Base-by-base conservation (phyloP, 2,113 vertebrate species). In the Oxygymnocypris stewartii region DNA sequence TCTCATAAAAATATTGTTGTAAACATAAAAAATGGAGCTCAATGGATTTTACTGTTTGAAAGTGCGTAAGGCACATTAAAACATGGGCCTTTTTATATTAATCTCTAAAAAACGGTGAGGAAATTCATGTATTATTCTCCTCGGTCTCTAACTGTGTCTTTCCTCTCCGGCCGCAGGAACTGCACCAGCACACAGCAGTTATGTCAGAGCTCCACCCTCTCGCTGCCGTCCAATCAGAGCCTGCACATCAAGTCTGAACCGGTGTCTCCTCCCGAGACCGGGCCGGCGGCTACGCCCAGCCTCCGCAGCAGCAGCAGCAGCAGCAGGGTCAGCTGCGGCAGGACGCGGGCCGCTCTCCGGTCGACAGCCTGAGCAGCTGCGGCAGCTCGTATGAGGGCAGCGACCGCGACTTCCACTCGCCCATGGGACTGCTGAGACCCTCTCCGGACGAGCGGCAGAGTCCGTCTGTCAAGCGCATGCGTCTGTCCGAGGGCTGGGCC, bases 191-290 rank as follows among this genome's bases (percentile, higher is more conserved):
- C 95, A 31, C 28, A 31, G 95, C 96, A 97, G 95, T 93, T 99
- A 95, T 98, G 97, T 94, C 97, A 97, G 96, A 98, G 93, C 96
- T 95, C 97, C 85, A 97, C 97, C 96, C 95, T 99, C 92, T 97
- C 96, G 95, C 95, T 98, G 94, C 94, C 95, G 92, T 94, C 96
- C 92, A 94, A 94, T 92, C 97, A 98, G 95, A 97, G 96, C 94
- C 95, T 99, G 92, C 97, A 96, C 96, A 98, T 99, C 95, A 99
- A 99, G 94, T 98, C 96, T 84, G 97, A 99, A 96, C 97, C 97
- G 90, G 97, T 97, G 93, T 99, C 98, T 93, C 98, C 98, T 92
- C 97, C 94, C 94, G 97, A 94, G 97, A 98, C 92, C 96, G 96
- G 2, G 44, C 84, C 37, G 4, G 83, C 16, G 73, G 20, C 67